phyloP scores from a whole-genome alignment of 1,140 invertebrate genomes.

The Lasioglossum baleicum region DNA sequence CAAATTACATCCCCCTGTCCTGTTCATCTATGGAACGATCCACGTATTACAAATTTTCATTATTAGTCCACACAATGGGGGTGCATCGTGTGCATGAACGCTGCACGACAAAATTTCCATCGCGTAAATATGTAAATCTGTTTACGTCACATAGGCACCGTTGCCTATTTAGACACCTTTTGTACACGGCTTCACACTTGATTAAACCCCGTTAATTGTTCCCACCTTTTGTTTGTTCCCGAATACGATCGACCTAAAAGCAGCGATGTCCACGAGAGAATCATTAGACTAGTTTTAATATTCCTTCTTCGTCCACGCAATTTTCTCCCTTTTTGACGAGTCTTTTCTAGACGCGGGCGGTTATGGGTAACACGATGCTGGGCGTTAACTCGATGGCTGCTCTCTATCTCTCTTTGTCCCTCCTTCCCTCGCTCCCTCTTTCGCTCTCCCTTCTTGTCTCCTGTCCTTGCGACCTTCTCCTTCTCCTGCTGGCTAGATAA shows the following conservation, averaged over 20 bases:
- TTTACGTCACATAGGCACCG: neutral
- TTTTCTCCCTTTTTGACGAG: conserved; percentile 4
- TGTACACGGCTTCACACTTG: neutral
- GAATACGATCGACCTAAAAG: conserved; percentile 12
- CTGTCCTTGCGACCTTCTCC: neutral
- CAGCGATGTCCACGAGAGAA: conserved; percentile 5
- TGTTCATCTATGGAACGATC: too few relatives aligned
- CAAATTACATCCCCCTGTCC: too few relatives aligned
- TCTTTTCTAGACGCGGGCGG: conserved; percentile 1
- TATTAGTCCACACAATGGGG: neutral
- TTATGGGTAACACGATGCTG: conserved; percentile 24
- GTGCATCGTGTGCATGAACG: neutral
- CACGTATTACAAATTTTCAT: neutral
- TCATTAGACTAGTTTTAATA: conserved; percentile 42
- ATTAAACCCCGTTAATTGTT: neutral
- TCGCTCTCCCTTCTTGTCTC: neutral
- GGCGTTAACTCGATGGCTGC: conserved; percentile 38
- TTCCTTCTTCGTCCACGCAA: neutral
- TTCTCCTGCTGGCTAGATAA: conserved; percentile 53
- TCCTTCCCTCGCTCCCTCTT: neutral
- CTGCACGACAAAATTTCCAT: neutral
- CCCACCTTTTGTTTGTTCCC: neutral
- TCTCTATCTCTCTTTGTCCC: neutral
- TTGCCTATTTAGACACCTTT: neutral
- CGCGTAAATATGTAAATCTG: neutral